Evolutionary conservation across 1,140 invertebrate species (phyloP).

Genomic region (Penaeus japonicus): DNA sequence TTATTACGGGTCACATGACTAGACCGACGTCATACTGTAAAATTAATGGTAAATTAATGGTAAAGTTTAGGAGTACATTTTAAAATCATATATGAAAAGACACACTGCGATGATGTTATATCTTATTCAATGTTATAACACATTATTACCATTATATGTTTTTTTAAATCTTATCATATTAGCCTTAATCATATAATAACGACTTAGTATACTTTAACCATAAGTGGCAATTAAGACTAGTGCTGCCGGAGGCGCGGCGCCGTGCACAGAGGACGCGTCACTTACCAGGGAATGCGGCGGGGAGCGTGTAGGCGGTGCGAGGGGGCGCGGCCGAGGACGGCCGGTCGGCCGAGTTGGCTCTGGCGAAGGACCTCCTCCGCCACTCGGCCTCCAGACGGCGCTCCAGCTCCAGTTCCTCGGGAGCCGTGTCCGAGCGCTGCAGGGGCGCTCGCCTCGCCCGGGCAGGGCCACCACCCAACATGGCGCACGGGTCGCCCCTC

Average conservation of each 20-base stretch:
- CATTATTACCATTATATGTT: too few relatives aligned
- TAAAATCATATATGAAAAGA: too few relatives aligned
- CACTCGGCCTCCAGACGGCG: slow-evolving; percentile 41
- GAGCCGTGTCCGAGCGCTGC: slow-evolving; percentile 52
- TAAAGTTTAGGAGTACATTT: too few relatives aligned
- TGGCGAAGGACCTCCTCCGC: slow-evolving; percentile 29
- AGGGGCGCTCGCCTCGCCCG: slow-evolving; percentile 41
- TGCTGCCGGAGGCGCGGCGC: neutral
- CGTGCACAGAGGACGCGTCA: neutral
- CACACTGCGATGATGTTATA: too few relatives aligned
- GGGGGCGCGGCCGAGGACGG: slow-evolving; percentile 49
- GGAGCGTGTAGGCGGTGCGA: slow-evolving; percentile 47
- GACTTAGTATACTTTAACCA: too few relatives aligned
- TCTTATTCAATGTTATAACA: too few relatives aligned
- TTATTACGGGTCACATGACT: too few relatives aligned
- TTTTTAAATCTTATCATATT: too few relatives aligned
- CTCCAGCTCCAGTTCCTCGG: slow-evolving; percentile 51
- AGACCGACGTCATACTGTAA: too few relatives aligned
- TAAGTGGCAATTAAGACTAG: too few relatives aligned
- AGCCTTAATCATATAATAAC: too few relatives aligned
- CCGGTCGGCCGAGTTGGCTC: slow-evolving; percentile 51
- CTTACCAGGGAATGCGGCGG: slow-evolving; percentile 54
- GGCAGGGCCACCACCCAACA: slow-evolving; percentile 38
- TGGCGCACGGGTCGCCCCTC: neutral
- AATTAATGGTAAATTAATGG: too few relatives aligned